Evolutionary conservation across 2,888 invertebrate genomes (phyloP), one percentile per base, ranked within the genome.

Genomic region (Xylota segnis): DNA sequence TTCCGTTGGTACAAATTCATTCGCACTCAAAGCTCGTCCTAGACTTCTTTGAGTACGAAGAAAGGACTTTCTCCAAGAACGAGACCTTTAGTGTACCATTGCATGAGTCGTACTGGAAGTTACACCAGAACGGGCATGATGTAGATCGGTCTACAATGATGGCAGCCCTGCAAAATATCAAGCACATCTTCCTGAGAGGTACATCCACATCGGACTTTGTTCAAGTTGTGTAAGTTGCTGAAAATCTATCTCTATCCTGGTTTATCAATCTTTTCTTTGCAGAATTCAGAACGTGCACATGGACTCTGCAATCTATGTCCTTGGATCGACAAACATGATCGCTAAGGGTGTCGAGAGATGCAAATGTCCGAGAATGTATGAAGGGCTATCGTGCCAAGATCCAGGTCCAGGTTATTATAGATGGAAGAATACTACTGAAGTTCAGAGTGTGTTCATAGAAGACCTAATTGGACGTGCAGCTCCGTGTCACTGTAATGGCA

Each of bases 341-440:
- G 96, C 97, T 0, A 94, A 94, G 34, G 96, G 97, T 0, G 95
- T 98, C 2, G 98, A 98, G 92, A 93, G 96, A 78, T 98, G 98
- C 91, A 94, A 94, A 58, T 98, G 98, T 90, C 96, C 97, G 0
- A 93, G 93, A 0, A 94, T 95, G 81, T 98, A 98, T 93, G 94
- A 95, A 87, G 96, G 97, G 0, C 94, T 95, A 0, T 99, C 98
- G 0, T 99, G 99, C 92, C 99, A 98, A 93, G 95, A 96, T 90
- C 97, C 97, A 0, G 96, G 95, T 45, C 91, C 94, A 6, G 99
- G 98, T 0, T 98, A 95, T 92, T 97, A 95, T 90, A 93, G 97
- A 68, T 96, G 96, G 94, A 95, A 95, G 90, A 95, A 95, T 45
- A 92, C 93, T 32, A 92, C 92, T 89, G 90, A 92, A 58, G 89